A percentile compares a stretch with the other conserved stretches of the same genome.
Evolutionary conservation across 2,888 invertebrate species (phyloP).

Genomic region (Acanthosepion esculentum): DNA sequence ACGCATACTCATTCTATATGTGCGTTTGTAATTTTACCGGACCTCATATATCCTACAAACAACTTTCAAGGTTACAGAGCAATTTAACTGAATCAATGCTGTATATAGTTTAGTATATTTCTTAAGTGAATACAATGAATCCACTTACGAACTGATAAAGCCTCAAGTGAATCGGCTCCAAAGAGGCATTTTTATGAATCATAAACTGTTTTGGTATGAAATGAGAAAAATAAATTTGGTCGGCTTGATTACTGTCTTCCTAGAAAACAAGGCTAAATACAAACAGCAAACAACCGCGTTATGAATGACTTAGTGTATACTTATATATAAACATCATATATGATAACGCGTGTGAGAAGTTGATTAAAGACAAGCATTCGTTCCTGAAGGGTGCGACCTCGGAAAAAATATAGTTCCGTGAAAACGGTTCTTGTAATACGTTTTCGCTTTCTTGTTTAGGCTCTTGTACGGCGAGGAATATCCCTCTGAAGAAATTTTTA

Average conservation of each 20-base stretch:
- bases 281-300: neutral
- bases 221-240: neutral
- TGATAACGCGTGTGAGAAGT: neutral
- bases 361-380: neutral
- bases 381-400: neutral
- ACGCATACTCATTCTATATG: neutral
- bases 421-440: neutral
- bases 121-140: neutral
- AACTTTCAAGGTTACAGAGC: neutral
- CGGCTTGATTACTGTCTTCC: neutral
- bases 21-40: neutral
- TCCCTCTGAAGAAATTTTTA: neutral
- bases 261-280: neutral
- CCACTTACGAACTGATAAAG: neutral
- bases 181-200: neutral
- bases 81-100: neutral
- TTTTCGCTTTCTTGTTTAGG: neutral
- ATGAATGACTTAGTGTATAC: neutral
- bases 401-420: neutral
- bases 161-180: neutral
- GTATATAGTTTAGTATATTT: neutral
- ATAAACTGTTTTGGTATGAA: neutral
- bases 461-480: neutral
- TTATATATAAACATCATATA: constrained; percentile 4
- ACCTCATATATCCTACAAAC: neutral